Conservation (phyloP, 2,113 vertebrate genomes). For the Tyrannus savana region DNA sequence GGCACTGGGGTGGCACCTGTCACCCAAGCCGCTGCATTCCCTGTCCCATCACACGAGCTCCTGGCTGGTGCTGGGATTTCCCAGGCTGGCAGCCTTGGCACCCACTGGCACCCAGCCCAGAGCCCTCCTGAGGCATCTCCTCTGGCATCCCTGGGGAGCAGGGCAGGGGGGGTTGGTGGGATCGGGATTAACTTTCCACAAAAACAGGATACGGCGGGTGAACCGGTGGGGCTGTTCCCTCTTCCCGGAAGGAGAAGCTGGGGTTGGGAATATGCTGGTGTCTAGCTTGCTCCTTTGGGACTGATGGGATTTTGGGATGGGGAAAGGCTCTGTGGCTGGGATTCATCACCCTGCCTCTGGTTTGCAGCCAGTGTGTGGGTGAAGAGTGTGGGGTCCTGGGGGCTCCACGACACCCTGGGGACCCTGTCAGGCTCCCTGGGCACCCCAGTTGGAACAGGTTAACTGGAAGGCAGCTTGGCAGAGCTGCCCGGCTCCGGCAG, state of each 20-base stretch:
- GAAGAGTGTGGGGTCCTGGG: background rate
- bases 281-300: background rate
- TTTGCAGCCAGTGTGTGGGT: accelerated
- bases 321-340: accelerated
- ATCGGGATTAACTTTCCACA: constrained; percentile 65
- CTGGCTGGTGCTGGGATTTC: background rate
- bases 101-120: background rate
- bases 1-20: background rate
- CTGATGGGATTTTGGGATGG: background rate
- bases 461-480: background rate
- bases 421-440: background rate
- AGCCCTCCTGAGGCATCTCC: background rate
- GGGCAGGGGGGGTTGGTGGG: background rate
- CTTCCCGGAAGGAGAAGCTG: background rate
- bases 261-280: background rate
- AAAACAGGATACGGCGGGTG: constrained; percentile 74
- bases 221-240: background rate
- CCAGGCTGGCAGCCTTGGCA: background rate
- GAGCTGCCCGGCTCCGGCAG: background rate
- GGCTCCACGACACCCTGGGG: background rate
- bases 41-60: accelerated
- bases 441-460: background rate
- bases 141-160: background rate
- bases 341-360: background rate
- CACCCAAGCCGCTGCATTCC: accelerated